phyloP scores from a whole-genome alignment of 1,140 invertebrate genomes.

The Paracyclopina nana region DNA sequence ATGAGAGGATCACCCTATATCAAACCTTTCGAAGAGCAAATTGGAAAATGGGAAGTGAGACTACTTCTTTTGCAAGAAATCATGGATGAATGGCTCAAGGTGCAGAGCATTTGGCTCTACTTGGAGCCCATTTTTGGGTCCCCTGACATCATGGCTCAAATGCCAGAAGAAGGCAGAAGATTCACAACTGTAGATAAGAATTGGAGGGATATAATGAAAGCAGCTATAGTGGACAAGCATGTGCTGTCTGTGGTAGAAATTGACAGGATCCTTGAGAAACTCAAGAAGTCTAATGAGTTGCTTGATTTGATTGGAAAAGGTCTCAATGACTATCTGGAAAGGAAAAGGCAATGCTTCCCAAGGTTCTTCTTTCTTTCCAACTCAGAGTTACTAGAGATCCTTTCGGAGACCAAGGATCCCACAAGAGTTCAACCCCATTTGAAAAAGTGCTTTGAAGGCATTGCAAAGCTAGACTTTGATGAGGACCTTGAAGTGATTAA shows the following conservation, averaged over 20 bases:
- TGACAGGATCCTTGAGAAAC: slow-evolving; percentile 73
- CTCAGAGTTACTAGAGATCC: slow-evolving; percentile 82
- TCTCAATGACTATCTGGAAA: slow-evolving; percentile 81
- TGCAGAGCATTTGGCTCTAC: slow-evolving; percentile 91
- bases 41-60: slow-evolving; percentile 53
- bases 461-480: slow-evolving; percentile 63
- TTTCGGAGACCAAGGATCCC: slow-evolving; percentile 92
- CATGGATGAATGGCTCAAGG: slow-evolving; percentile 84
- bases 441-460: slow-evolving; percentile 91
- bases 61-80: slow-evolving; percentile 64
- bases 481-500: slow-evolving; percentile 59
- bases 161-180: slow-evolving; percentile 71
- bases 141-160: slow-evolving; percentile 84
- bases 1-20: slow-evolving; percentile 95
- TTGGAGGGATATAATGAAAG: slow-evolving; percentile 88
- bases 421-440: slow-evolving; percentile 82
- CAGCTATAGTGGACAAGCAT: slow-evolving; percentile 47
- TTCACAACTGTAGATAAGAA: slow-evolving; percentile 71
- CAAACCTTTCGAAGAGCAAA: slow-evolving; percentile 58
- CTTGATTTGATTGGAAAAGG: slow-evolving; percentile 76
- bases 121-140: slow-evolving; percentile 93
- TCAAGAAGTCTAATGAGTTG: slow-evolving; percentile 69
- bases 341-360: slow-evolving; percentile 81
- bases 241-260: slow-evolving; percentile 70
- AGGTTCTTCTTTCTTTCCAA: slow-evolving; percentile 95